Percentiles rank a stretch among this genome's conserved stretches.
Evolutionary conservation across 2,113 vertebrate species (phyloP).

Genomic region (Neolamprologus sp.): DNA sequence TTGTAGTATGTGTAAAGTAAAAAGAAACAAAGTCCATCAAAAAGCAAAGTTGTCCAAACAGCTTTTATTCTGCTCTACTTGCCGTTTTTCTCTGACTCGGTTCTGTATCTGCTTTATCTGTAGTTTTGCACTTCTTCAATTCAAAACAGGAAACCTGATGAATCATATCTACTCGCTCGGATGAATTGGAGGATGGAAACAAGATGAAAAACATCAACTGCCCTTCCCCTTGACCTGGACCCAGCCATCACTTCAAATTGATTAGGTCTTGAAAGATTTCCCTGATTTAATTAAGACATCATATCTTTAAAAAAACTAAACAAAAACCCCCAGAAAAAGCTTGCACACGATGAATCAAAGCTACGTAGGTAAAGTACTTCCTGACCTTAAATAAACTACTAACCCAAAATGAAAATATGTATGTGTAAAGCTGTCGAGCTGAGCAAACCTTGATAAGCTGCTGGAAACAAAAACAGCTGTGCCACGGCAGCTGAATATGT

Average conservation of each 20-base stretch:
- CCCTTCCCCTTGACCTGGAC: background rate
- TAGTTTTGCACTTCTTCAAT: background rate
- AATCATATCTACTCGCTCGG: background rate
- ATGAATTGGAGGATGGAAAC: background rate
- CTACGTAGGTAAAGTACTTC: background rate
- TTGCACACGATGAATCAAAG: background rate
- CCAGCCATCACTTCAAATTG: background rate
- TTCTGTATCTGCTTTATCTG: background rate
- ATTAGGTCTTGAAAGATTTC: background rate
- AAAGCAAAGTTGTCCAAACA: background rate
- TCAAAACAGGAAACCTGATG: background rate
- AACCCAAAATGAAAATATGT: background rate
- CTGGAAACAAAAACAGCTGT: slow-evolving; percentile 1
- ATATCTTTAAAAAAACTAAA: background rate
- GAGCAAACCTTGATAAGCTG: slow-evolving; percentile 19
- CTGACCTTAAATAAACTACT: background rate
- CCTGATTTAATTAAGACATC: background rate
- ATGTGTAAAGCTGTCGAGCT: background rate
- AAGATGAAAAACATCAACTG: background rate
- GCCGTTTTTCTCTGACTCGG: background rate
- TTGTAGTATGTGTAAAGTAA: background rate
- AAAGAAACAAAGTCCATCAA: background rate
- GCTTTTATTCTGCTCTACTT: background rate
- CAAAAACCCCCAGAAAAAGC: accelerated
- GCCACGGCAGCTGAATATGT: background rate